Conservation (phyloP, 1,140 invertebrate genomes). For the Melanaphis sacchari region DNA sequence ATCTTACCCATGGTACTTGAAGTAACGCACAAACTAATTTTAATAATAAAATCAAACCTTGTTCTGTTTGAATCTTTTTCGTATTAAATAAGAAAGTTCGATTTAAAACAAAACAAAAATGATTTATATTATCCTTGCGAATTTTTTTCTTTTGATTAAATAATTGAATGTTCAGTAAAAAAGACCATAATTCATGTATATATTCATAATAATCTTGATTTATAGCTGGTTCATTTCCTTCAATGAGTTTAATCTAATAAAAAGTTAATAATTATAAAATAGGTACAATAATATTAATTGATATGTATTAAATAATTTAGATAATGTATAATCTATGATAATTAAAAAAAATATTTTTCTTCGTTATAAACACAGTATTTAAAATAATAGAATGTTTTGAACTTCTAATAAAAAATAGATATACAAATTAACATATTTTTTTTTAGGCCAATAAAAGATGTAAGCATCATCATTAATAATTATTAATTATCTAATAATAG, state of each 20-base stretch:
- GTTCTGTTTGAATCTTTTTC: neutral
- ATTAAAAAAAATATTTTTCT: neutral
- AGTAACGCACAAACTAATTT: constrained; percentile 24
- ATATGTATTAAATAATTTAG: no score
- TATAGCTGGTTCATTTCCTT: neutral
- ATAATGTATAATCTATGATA: neutral
- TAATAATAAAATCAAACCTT: constrained; percentile 26
- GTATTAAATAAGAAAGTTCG: neutral
- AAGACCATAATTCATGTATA: neutral
- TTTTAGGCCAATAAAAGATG: neutral
- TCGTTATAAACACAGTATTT: neutral
- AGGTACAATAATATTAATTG: neutral
- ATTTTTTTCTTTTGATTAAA: neutral
- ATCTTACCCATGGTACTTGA: constrained; percentile 33
- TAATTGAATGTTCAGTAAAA: neutral
- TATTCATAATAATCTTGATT: neutral
- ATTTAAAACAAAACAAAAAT: constrained; percentile 35
- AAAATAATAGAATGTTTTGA: neutral
- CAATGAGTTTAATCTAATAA: constrained; percentile 2
- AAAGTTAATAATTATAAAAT: neutral
- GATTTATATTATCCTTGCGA: neutral
- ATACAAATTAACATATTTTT: no score
- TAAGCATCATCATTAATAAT: neutral
- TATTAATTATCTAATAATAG: neutral
- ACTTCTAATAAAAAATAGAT: neutral